Conservation (phyloP, 2,888 invertebrate genomes). For the Drosophila algonquin region DNA sequence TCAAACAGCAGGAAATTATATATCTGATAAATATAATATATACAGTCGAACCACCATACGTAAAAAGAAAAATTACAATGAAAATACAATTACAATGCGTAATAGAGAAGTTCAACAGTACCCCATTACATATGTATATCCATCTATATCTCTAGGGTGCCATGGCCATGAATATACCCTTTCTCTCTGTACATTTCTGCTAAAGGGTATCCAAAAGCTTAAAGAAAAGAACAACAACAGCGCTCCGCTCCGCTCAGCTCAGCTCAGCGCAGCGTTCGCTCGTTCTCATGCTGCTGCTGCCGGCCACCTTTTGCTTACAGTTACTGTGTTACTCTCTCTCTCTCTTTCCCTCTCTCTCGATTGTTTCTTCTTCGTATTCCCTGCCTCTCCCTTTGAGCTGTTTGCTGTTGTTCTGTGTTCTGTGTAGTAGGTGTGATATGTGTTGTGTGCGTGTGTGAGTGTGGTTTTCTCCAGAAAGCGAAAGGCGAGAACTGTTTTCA, state of each 20-base stretch:
- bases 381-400: background rate
- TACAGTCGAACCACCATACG: too few species aligned
- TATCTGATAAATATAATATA: too few species aligned
- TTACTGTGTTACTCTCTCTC: conserved; percentile 32
- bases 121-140: too few species aligned
- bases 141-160: too few species aligned
- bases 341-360: background rate
- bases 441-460: conserved; percentile 1
- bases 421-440: conserved; percentile 8
- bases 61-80: too few species aligned
- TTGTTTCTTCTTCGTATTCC: background rate
- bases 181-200: conserved; percentile 5
- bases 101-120: too few species aligned
- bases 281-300: background rate
- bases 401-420: conserved; percentile 9
- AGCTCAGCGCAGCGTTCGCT: conserved; percentile 20
- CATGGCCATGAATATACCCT: too few species aligned
- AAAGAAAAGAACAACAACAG: conserved; percentile 32
- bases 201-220: conserved; percentile 24
- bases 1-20: too few species aligned
- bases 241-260: conserved; percentile 17
- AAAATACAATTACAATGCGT: too few species aligned
- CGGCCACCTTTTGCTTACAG: conserved; percentile 16
- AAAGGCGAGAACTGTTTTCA: conserved; percentile 49
- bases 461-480: conserved; percentile 65